Evolutionary conservation across 2,888 invertebrate genomes (phyloP).

Genomic region (Folsomia candida): DNA sequence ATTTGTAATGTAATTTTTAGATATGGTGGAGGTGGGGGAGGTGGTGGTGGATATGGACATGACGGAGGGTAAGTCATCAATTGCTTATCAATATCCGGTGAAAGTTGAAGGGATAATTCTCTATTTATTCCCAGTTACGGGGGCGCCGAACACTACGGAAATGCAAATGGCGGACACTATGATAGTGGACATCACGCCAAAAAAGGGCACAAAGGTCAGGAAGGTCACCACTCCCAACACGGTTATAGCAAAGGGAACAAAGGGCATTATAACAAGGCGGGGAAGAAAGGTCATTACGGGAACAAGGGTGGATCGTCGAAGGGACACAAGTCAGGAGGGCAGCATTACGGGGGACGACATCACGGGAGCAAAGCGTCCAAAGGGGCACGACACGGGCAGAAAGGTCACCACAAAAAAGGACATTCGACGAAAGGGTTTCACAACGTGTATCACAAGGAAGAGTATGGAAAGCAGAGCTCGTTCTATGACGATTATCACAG

Average conservation of each 20-base stretch:
- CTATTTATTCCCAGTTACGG: no score
- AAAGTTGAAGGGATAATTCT: no score
- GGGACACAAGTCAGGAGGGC: slow-evolving; percentile 43
- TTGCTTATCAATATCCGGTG: no score
- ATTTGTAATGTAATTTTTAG: neutral
- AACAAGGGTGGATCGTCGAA: slow-evolving; percentile 42
- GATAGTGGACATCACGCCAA: slow-evolving; percentile 41
- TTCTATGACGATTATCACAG: slow-evolving; percentile 49
- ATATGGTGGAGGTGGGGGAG: neutral
- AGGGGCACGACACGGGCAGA: slow-evolving; percentile 43
- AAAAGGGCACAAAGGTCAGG: slow-evolving; percentile 24
- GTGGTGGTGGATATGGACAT: neutral
- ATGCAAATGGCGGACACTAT: slow-evolving; percentile 23
- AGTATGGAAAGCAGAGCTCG: slow-evolving; percentile 46
- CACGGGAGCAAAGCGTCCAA: slow-evolving; percentile 44
- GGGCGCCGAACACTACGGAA: slow-evolving; percentile 23
- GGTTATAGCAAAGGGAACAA: slow-evolving; percentile 42
- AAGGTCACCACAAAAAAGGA: slow-evolving; percentile 44
- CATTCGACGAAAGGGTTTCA: slow-evolving; percentile 49
- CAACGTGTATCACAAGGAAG: slow-evolving; percentile 49
- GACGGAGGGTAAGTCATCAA: slow-evolving; percentile 24
- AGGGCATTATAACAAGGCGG: slow-evolving; percentile 44
- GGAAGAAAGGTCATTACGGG: slow-evolving; percentile 47
- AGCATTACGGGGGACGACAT: slow-evolving; percentile 42
- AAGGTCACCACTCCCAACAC: slow-evolving; percentile 33